Evolutionary conservation across 2,797 vertebrate species (phyloP).

Genomic region (Lophotriccus pileatus): DNA sequence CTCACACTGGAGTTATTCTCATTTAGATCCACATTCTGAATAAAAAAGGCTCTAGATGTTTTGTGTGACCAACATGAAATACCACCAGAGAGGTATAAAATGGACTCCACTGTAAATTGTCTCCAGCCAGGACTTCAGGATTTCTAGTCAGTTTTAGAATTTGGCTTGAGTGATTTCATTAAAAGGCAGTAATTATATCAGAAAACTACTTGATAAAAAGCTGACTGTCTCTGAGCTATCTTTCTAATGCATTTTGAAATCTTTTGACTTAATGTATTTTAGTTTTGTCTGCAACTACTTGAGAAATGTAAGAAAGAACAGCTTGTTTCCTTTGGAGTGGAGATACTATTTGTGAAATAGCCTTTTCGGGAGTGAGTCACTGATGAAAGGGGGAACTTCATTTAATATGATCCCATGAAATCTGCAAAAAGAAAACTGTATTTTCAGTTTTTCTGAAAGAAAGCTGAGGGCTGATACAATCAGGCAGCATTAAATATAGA

Average conservation of each 20-base stretch:
- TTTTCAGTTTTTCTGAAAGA: slow-evolving; percentile 3
- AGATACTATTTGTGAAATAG: slow-evolving; percentile 23
- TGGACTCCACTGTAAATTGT: background rate
- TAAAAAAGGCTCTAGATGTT: background rate
- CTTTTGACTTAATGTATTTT: slow-evolving; percentile 27
- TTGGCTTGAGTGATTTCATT: background rate
- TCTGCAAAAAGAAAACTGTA: background rate
- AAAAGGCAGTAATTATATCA: background rate
- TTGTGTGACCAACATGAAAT: background rate
- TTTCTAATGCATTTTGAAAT: slow-evolving; percentile 33
- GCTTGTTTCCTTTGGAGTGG: slow-evolving; percentile 15
- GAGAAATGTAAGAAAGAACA: slow-evolving; percentile 34
- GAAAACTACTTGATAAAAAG: background rate
- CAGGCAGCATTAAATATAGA: background rate
- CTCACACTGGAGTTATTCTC: background rate
- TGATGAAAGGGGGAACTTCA: slow-evolving; percentile 1
- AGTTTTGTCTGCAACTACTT: slow-evolving; percentile 17
- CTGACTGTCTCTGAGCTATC: background rate
- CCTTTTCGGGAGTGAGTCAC: slow-evolving; percentile 36
- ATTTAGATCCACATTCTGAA: background rate
- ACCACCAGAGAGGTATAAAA: background rate
- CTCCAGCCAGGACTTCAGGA: background rate
- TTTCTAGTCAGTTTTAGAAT: background rate
- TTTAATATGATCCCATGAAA: slow-evolving; percentile 12
- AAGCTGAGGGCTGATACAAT: background rate